These are phyloP conservation scores for Austrolebias charrua DNA, from an alignment of 2,797 vertebrate species.

Conservation along the genomic window DNA sequence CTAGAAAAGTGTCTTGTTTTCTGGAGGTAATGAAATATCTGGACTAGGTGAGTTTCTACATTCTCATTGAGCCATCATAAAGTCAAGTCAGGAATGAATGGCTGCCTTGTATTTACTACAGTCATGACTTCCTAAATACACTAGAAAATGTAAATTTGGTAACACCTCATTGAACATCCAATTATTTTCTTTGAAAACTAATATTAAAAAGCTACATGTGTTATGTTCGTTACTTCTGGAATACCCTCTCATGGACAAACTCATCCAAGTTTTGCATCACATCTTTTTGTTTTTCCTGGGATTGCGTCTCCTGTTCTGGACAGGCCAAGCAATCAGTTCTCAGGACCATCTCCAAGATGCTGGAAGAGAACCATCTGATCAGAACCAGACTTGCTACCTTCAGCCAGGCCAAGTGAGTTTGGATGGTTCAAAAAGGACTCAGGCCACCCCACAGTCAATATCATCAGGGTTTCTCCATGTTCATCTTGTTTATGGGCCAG, in stretches of 20 bases:
- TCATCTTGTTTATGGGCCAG: neutral
- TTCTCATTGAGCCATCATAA: too few relatives aligned
- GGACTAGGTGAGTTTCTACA: too few relatives aligned
- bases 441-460: neutral
- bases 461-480: conserved; percentile 12
- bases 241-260: neutral
- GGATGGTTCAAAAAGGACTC: neutral
- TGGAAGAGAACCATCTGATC: conserved; percentile 86
- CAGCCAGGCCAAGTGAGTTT: conserved; percentile 36
- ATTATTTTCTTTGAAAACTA: neutral
- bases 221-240: neutral
- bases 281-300: conserved; percentile 1
- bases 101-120: too few relatives aligned
- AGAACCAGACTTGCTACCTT: conserved; percentile 77
- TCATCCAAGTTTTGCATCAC: neutral
- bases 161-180: neutral
- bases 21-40: too few relatives aligned
- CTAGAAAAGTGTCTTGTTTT: too few relatives aligned
- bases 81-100: too few relatives aligned
- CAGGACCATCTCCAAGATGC: conserved; percentile 86
- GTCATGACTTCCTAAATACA: too few relatives aligned
- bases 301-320: conserved; percentile 19
- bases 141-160: too few relatives aligned
- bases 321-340: conserved; percentile 78
- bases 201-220: neutral